These are phyloP conservation scores for Agrotis clavis DNA, from an alignment of 2,888 invertebrate genomes.

Conservation along the genomic window DNA sequence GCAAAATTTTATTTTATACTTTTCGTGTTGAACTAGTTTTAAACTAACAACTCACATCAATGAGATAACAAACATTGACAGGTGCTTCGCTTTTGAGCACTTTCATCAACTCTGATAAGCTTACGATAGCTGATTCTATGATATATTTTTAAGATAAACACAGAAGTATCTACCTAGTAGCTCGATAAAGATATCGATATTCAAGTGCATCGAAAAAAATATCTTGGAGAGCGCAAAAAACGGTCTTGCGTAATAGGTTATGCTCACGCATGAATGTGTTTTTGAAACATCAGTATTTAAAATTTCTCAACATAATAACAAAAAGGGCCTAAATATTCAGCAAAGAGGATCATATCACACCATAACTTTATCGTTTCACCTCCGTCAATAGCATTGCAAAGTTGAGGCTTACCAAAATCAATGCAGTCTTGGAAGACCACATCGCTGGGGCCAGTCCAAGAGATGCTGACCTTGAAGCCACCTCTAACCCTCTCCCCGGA, in stretches of 20 bases:
- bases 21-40: constrained; percentile 5
- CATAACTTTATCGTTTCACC: no score
- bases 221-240: neutral
- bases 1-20: neutral
- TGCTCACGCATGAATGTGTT: neutral
- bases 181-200: neutral
- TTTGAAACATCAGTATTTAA: no score
- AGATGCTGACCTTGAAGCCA: constrained; percentile 77
- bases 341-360: no score
- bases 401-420: constrained; percentile 79
- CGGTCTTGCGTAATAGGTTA: neutral
- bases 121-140: constrained; percentile 7
- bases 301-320: no score
- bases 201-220: constrained; percentile 7
- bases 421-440: constrained; percentile 88
- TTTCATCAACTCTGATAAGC: constrained; percentile 43
- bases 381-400: neutral
- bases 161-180: neutral
- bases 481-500: constrained; percentile 72
- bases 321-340: no score
- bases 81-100: constrained; percentile 24
- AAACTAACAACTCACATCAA: constrained; percentile 8
- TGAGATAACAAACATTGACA: constrained; percentile 25
- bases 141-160: constrained; percentile 22
- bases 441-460: constrained; percentile 85